Percentiles rank a stretch among this genome's conserved stretches.
Conservation (phyloP, 1,140 invertebrate species). For the Drosophila pachea region DNA sequence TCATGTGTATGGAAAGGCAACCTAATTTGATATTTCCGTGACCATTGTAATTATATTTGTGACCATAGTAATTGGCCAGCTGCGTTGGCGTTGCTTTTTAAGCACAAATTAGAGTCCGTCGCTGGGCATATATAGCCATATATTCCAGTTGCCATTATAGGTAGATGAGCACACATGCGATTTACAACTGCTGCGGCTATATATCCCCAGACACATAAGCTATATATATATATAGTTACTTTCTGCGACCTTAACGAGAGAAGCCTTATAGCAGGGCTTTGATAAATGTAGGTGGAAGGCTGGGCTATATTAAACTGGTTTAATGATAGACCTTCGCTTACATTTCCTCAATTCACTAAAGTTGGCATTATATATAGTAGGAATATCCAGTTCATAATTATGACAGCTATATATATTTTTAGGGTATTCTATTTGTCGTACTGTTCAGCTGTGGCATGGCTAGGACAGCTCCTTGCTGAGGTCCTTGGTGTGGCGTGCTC, state of each 20-base stretch:
- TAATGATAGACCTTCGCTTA: too few species aligned
- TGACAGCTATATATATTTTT: too few species aligned
- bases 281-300: neutral
- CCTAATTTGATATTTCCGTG: conserved; percentile 74
- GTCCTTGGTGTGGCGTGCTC: conserved; percentile 21
- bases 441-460: too few species aligned
- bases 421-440: too few species aligned
- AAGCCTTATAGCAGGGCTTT: neutral
- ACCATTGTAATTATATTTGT: conserved; percentile 62
- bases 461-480: neutral
- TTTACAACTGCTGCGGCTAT: conserved; percentile 2
- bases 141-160: neutral
- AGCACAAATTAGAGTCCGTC: conserved; percentile 5
- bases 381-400: too few species aligned
- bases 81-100: conserved; percentile 19
- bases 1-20: conserved; percentile 22
- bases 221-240: neutral
- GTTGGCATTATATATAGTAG: too few species aligned
- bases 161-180: neutral
- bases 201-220: conserved; percentile 1
- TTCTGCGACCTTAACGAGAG: neutral
- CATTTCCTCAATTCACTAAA: too few species aligned
- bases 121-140: neutral
- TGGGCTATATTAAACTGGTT: neutral
- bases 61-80: conserved; percentile 38